Base-by-base conservation (phyloP, 2,113 vertebrate species). In the Isichthys henryi region DNA sequence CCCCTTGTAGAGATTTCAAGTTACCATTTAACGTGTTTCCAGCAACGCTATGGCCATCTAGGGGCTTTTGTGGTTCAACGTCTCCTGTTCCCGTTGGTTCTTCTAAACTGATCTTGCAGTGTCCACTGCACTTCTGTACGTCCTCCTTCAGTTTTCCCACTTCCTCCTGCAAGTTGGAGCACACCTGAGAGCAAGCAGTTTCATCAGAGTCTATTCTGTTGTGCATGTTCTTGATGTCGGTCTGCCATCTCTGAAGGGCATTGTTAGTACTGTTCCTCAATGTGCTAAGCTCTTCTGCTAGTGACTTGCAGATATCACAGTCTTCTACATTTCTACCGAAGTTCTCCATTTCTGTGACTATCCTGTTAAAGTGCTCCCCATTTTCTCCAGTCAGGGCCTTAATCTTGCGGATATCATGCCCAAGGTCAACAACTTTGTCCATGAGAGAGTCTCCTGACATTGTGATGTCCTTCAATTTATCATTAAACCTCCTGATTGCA, bases 31-130 rank as follows among this genome's bases (percentile, higher is more conserved):
- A 92, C 35, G 93, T 94, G 89, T 96, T 97, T 21, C 96, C 96
- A 0, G 97, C 96, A 70, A 99, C 95, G 0, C 97, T 96, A 93
- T 98, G 97, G 39, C 98, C 97, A 0, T 98, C 97, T 23, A 99
- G 92, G 0, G 97, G 96, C 5, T 95, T 96, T 21, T 94, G 93
- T 5, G 93, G 46, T 7, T 96, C 94, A 21, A 84, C 82, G 86
- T 27, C 90, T 46, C 88, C 91, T 1, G 89, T 23, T 49, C 94
- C 94, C 82, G 94, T 91, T 0, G 94, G 93, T 1, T 89, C 91
- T 27, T 89, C 90, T 2, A 93, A 88, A 1, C 39, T 66, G 3
- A 87, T 86, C 66, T 92, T 93, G 84, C 95, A 94, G 3, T 92
- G 92, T 10, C 83, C 82, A 0, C 39, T 92, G 91, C 97, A 98